Evolutionary conservation across 2,888 invertebrate species (phyloP), one percentile per base, ranked within the genome.

Genomic region (Drosophila peninsularis): DNA sequence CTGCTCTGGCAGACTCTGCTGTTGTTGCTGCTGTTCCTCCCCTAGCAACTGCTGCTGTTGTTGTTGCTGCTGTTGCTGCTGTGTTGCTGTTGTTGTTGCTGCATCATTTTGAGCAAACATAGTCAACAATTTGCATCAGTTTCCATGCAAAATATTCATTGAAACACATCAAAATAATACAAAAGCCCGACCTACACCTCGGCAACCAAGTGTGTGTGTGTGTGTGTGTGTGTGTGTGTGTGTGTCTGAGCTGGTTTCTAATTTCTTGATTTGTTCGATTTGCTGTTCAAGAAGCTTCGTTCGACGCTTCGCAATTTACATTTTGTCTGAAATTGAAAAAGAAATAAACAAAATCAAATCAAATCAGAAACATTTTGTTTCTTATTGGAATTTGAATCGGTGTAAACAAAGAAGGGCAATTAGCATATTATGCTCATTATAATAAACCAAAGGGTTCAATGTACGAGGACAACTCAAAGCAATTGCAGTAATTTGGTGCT

Each of bases 31-130:
- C 67, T 70, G 62, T 7, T 30, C 7, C 7, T 30, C 7, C 30
- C 7, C 30, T 30, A 30, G 30, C 30, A 30, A 7, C 79, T 45
- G 45, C 10, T 30, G 47, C n/a, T 30, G 47, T 3, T 45, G 45
- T 58, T 63, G 60, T 63, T 47, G 61, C 67, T 69, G 60, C 5
- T 42, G 60, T 58, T 66, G 58, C 68, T 45, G 62, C 63, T 68
- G 62, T 30, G 27, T 30, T 30, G 30, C n/a, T 30, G 47, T 3
- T 45, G 45, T 58, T 63, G 60, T 63, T 47, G 61, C 67, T 69
- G 60, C 85, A 67, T 86, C 71, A 68, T 81, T 67, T 37, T 67
- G 58, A 78, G 87, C 84, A 84, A 84, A 77, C 86, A 86, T 86
- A 71, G 68, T 80, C 72, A 55, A 62, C 58, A 44, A 58, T 60